A percentile compares a stretch with the other conserved stretches of the same genome.
Evolutionary conservation across 2,797 vertebrate species (phyloP).

Genomic region (Hoplostethus mediterraneus): DNA sequence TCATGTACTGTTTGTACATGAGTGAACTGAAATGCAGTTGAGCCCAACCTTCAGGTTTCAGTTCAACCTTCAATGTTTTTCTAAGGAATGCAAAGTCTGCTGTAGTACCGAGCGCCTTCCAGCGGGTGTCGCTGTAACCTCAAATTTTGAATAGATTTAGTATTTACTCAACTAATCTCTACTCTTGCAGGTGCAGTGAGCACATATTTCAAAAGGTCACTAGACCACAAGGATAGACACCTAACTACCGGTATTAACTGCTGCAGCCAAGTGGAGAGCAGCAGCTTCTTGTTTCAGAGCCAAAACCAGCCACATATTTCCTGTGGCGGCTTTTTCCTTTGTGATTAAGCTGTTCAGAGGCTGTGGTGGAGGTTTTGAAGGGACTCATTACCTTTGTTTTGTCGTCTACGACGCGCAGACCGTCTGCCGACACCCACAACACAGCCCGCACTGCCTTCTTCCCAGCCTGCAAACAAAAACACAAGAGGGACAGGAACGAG

Average conservation of each 20-base stretch:
- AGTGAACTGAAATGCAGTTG: too few species aligned
- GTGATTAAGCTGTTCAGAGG: conserved; percentile 13
- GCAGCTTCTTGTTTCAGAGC: conserved; percentile 27
- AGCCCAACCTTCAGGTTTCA: too few species aligned
- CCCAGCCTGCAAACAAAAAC: conserved; percentile 87
- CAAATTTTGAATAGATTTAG: background rate
- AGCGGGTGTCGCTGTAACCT: conserved; percentile 63
- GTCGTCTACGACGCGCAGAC: conserved; percentile 97
- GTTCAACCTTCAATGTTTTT: too few species aligned
- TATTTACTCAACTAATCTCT: background rate
- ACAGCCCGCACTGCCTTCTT: conserved; percentile 97
- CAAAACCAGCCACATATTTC: conserved; percentile 26
- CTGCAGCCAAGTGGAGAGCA: conserved; percentile 11
- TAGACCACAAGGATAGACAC: conserved; percentile 9
- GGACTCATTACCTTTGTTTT: conserved; percentile 94
- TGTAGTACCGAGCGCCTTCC: conserved; percentile 27
- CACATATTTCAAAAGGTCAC: conserved; percentile 48
- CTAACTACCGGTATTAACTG: conserved; percentile 21
- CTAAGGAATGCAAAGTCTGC: background rate
- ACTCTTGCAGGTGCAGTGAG: conserved; percentile 51
- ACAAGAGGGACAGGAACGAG: conserved; percentile 41
- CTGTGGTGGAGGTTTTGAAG: background rate
- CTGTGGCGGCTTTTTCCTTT: conserved; percentile 9
- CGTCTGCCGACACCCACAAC: conserved; percentile 98
- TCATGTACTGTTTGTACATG: too few species aligned